phyloP scores from a whole-genome alignment of 1,140 invertebrate species.

The Drosophila pectinifera region DNA sequence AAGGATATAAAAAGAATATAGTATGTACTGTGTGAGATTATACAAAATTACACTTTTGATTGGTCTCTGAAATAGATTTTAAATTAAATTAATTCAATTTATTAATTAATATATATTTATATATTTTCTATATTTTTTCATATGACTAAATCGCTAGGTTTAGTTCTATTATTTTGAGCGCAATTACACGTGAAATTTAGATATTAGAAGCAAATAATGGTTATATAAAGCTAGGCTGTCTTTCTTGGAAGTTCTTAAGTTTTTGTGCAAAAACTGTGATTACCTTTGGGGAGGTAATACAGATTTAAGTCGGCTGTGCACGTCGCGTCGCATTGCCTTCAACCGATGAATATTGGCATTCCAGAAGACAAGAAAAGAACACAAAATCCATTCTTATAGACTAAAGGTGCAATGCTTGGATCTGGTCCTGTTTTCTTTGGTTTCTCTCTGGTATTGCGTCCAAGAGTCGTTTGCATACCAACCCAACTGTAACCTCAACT shows the following conservation, averaged over 20 bases:
- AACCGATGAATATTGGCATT: slow-evolving; percentile 20
- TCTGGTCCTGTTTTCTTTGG: slow-evolving; percentile 27
- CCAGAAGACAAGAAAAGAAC: slow-evolving; percentile 34
- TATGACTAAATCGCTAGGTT: too few relatives aligned
- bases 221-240: background rate
- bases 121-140: too few relatives aligned
- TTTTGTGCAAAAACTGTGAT: background rate
- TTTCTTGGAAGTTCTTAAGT: background rate
- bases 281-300: background rate
- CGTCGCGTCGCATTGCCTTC: background rate
- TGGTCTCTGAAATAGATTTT: too few relatives aligned
- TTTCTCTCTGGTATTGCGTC: slow-evolving; percentile 18
- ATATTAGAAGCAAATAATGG: background rate
- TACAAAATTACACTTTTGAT: too few relatives aligned
- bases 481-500: slow-evolving; percentile 32
- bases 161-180: too few relatives aligned
- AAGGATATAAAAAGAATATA: too few relatives aligned
- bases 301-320: slow-evolving; percentile 13
- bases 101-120: too few relatives aligned
- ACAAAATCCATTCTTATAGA: slow-evolving; percentile 58
- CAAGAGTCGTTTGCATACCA: slow-evolving; percentile 67
- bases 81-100: too few relatives aligned
- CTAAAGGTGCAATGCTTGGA: slow-evolving; percentile 61
- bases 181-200: too few relatives aligned
- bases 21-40: too few relatives aligned